Conservation (phyloP, 2,113 vertebrate species). For the Cynocephalus volans region DNA sequence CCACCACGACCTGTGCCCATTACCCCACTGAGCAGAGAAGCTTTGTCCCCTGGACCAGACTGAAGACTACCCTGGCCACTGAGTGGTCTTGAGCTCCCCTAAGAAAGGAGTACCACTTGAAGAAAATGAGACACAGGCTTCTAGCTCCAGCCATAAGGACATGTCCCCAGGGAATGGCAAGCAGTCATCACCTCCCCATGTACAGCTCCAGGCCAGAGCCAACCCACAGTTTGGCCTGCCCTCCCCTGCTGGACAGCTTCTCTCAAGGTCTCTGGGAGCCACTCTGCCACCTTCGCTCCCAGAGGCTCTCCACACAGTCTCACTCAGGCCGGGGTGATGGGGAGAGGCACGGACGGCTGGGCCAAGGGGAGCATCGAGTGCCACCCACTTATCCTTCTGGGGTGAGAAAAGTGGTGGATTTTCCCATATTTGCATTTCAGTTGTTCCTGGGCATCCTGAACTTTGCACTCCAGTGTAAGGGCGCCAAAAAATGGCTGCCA, state of each 20-base stretch:
- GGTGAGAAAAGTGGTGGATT: conserved; percentile 37
- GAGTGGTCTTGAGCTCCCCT: not conserved
- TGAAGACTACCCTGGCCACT: too few relatives aligned
- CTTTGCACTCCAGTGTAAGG: conserved; percentile 83
- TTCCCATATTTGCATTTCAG: conserved; percentile 80
- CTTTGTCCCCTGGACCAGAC: not conserved
- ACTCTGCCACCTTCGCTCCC: not conserved
- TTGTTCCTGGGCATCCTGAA: conserved; percentile 86
- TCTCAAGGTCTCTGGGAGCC: not conserved
- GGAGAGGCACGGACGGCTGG: not conserved
- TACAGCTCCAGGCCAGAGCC: too few relatives aligned
- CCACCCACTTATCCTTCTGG: not conserved
- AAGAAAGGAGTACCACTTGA: not conserved
- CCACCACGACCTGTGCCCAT: fast-evolving
- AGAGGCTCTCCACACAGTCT: too few relatives aligned
- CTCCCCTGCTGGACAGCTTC: not conserved
- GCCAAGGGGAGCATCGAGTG: not conserved
- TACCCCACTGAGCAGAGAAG: not conserved
- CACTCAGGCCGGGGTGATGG: not conserved
- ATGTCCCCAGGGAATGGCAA: not conserved
- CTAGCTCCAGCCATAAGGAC: not conserved
- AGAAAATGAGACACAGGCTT: fast-evolving
- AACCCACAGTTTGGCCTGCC: not conserved
- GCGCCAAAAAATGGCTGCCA: conserved; percentile 84
- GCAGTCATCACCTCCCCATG: not conserved